Conservation (phyloP, 2,888 invertebrate genomes). For the Chirona hameri region DNA sequence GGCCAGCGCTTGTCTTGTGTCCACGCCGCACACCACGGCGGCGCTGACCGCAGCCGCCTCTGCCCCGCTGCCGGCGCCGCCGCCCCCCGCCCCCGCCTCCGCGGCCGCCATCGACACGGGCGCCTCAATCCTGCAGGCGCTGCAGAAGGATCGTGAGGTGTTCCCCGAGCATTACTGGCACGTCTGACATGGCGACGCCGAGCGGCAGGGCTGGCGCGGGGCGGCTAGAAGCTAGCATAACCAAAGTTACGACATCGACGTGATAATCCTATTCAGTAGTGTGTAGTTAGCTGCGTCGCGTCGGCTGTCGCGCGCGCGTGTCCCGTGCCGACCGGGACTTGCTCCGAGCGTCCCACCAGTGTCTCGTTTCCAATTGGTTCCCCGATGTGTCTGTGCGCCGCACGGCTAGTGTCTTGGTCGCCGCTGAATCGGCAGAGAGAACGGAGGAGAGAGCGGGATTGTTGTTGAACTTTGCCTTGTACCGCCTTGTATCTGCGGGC, state of each 20-base stretch:
- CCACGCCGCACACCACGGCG: not conserved
- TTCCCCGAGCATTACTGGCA: constrained; percentile 67
- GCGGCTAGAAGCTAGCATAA: constrained; percentile 24
- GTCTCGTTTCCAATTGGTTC: not conserved
- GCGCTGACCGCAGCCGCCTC: not conserved
- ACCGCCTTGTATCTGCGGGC: not conserved
- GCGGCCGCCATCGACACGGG: not conserved
- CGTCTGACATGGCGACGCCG: not conserved
- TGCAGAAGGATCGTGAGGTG: constrained; percentile 70
- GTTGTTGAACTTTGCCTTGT: not conserved
- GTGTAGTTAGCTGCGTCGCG: not conserved
- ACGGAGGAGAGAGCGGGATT: too few relatives aligned
- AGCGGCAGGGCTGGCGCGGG: not conserved
- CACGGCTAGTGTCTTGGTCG: not conserved
- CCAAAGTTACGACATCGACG: not conserved
- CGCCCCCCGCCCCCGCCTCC: not conserved
- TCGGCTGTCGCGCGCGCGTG: not conserved
- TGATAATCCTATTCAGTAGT: constrained; percentile 24
- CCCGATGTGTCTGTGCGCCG: not conserved
- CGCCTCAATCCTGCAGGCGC: constrained; percentile 65
- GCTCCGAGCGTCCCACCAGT: too few relatives aligned
- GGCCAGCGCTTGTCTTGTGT: not conserved
- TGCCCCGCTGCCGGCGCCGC: not conserved
- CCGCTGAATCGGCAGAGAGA: too few relatives aligned
- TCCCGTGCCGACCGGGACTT: not conserved